Evolutionary conservation across 1,140 invertebrate genomes (phyloP), one percentile per base, ranked within the genome.

Genomic region (Microvelia longipes): DNA sequence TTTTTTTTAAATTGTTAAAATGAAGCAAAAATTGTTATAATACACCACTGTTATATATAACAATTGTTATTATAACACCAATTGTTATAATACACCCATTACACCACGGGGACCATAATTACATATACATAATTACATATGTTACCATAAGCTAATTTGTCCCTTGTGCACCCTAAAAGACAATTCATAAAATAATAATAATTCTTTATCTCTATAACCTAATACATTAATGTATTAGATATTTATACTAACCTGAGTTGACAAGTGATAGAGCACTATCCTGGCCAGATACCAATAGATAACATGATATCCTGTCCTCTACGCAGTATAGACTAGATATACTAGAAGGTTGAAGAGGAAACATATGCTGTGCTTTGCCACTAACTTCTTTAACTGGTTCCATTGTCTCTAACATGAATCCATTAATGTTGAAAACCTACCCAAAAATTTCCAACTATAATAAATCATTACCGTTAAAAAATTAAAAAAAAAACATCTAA

Each of bases 201-300:
- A n/a, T n/a, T n/a, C n/a, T n/a, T n/a, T n/a, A n/a, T n/a, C n/a
- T n/a, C n/a, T n/a, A n/a, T n/a, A n/a, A n/a, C n/a, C n/a, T n/a
- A n/a, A n/a, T n/a, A n/a, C n/a, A n/a, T n/a, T n/a, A n/a, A n/a
- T n/a, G n/a, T n/a, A n/a, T n/a, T n/a, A n/a, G n/a, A n/a, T n/a
- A n/a, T n/a, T 24, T n/a, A 24, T 65, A 5, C 63, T 65, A 2
- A 65, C 63, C 26, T n/a, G 63, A 27, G 24, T 27, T 65, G 13
- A 82, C 50, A n/a, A 81, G 70, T 0, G 77, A 75, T n/a, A 80
- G 70, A 29, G 73, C 77, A 29, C 80, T 71, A 74, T 81, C 80
- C 69, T 79, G 73, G 0, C 78, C 80, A n/a, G 76, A 74, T 14
- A 80, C 60, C 28, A 81, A 75, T 68, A 78, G 76, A 30, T 26